These are phyloP conservation scores for Ptilonorhynchus violaceus DNA, from an alignment of 2,113 vertebrate genomes.

Conservation along the genomic window DNA sequence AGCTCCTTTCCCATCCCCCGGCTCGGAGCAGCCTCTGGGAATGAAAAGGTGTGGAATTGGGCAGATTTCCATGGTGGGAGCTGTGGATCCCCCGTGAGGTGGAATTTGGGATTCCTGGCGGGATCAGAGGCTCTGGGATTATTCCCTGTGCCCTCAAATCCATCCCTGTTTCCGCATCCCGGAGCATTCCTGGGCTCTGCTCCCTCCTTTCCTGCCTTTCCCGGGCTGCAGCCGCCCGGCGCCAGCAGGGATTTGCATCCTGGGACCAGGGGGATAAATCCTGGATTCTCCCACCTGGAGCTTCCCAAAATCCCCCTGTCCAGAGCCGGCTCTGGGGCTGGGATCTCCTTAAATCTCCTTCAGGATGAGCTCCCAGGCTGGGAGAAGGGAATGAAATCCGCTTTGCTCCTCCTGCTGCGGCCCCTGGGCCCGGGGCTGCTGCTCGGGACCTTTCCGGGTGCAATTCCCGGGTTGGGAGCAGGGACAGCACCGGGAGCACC, in stretches of 20 bases:
- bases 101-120: not conserved
- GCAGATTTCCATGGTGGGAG: not conserved
- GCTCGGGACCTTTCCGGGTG: not conserved
- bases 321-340: accelerated
- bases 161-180: not conserved
- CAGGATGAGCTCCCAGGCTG: not conserved
- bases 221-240: not conserved
- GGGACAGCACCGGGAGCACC: not conserved
- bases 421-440: not conserved
- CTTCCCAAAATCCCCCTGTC: not conserved
- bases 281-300: not conserved
- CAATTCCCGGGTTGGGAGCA: not conserved
- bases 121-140: not conserved
- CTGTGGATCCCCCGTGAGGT: not conserved
- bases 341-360: not conserved
- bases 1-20: not conserved
- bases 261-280: not conserved
- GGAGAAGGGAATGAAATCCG: not conserved
- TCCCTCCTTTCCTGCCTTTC: not conserved
- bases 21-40: not conserved
- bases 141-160: not conserved
- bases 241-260: not conserved
- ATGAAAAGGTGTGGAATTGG: not conserved
- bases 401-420: not conserved
- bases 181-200: not conserved